phyloP scores from a whole-genome alignment of 2,797 vertebrate genomes.

The Otus scops region DNA sequence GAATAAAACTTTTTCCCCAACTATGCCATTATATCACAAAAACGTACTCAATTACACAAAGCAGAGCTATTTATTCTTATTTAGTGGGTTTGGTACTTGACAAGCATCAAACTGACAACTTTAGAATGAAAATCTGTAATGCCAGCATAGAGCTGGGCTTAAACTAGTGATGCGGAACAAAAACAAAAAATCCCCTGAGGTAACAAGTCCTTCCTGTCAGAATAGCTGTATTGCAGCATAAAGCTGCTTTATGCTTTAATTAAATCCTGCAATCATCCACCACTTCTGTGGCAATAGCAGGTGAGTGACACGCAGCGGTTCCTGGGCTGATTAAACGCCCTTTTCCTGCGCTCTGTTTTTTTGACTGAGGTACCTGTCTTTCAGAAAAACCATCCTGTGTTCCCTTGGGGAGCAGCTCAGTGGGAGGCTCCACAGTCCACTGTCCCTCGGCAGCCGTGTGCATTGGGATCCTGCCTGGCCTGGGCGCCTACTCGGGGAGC shows the following conservation, averaged over 20 bases:
- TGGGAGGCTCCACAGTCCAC: constrained; percentile 78
- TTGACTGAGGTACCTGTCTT: background rate
- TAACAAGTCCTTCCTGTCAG: background rate
- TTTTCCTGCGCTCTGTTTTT: rapidly evolving
- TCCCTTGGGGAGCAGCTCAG: constrained; percentile 66
- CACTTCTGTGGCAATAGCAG: background rate
- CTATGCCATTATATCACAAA: background rate
- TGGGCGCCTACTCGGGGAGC: constrained; percentile 94
- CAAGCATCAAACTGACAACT: constrained; percentile 41
- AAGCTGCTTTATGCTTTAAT: background rate
- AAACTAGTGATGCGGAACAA: background rate
- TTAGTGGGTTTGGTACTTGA: constrained; percentile 40
- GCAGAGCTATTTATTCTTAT: constrained; percentile 33
- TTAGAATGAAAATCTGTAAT: constrained; percentile 2
- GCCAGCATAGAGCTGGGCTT: background rate
- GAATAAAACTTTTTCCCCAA: constrained; percentile 20
- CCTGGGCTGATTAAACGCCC: background rate
- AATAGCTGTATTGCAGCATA: background rate
- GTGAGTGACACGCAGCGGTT: background rate
- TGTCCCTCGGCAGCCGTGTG: constrained; percentile 93
- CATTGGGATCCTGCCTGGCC: constrained; percentile 92
- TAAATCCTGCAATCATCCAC: background rate
- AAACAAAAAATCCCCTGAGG: background rate
- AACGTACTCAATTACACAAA: background rate
- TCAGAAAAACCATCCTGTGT: constrained; percentile 69